A percentile compares a stretch with the other conserved stretches of the same genome.
phyloP scores from a whole-genome alignment of 2,888 invertebrate species.

The Eupelmus urozonus region DNA sequence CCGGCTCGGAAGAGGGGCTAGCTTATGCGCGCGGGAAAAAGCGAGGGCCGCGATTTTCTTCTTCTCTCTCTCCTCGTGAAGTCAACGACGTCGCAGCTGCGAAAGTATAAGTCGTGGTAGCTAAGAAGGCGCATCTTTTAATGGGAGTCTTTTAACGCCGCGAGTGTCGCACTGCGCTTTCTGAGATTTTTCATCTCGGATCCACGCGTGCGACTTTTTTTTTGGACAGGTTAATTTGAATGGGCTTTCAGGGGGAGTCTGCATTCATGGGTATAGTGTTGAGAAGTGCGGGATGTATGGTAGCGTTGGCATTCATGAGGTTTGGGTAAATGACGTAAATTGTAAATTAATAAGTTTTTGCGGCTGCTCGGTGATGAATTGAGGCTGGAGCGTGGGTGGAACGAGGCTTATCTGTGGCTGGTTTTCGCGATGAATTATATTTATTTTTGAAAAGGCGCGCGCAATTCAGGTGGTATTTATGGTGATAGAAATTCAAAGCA shows the following conservation, averaged over 20 bases:
- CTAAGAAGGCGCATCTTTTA: constrained; percentile 43
- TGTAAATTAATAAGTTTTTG: constrained; percentile 54
- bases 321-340: constrained; percentile 19
- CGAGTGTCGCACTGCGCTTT: too few relatives aligned
- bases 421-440: too few relatives aligned
- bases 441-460: too few relatives aligned
- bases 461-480: too few relatives aligned
- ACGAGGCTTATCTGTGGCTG: too few relatives aligned
- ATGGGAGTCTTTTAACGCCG: constrained; percentile 49
- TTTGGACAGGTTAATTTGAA: constrained; percentile 52
- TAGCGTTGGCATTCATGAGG: constrained; percentile 26
- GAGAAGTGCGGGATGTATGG: neutral
- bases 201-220: neutral
- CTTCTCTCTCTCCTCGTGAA: neutral
- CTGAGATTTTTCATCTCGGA: too few relatives aligned
- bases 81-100: constrained; percentile 24
- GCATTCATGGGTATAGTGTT: neutral
- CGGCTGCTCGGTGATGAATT: too few relatives aligned
- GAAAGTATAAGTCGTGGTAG: too few relatives aligned
- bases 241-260: constrained; percentile 12
- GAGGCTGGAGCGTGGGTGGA: too few relatives aligned
- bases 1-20: constrained; percentile 55
- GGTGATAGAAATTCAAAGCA: too few relatives aligned
- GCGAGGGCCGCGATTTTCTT: constrained; percentile 49
- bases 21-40: constrained; percentile 31